Percentiles rank a stretch among this genome's conserved stretches.
phyloP scores from a whole-genome alignment of 2,113 vertebrate species.

The Gobius niger region DNA sequence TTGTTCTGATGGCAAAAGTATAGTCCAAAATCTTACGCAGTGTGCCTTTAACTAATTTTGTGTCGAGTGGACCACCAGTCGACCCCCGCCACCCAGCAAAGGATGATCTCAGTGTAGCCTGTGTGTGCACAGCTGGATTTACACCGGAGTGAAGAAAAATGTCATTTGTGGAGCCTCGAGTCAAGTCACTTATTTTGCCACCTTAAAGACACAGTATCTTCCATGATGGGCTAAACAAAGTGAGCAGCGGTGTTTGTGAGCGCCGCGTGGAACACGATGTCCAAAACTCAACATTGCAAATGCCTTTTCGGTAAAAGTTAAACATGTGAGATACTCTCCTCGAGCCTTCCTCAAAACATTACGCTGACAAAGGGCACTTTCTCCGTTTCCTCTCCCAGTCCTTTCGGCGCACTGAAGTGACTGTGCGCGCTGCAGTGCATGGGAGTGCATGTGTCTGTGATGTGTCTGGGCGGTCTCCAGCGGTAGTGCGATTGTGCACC shows the following conservation, averaged over 20 bases:
- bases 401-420: constrained; percentile 30
- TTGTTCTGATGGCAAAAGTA: no score
- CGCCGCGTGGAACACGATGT: not conserved
- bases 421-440: constrained; percentile 30
- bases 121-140: constrained; percentile 71
- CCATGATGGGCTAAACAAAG: not conserved
- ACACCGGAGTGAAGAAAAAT: constrained; percentile 50
- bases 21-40: no score
- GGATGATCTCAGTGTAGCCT: constrained; percentile 34
- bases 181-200: constrained; percentile 44
- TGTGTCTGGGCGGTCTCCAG: constrained; percentile 40
- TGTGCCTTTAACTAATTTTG: no score
- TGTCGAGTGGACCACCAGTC: not conserved
- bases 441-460: constrained; percentile 31
- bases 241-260: not conserved
- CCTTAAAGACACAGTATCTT: constrained; percentile 8
- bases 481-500: constrained; percentile 43
- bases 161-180: constrained; percentile 55
- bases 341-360: constrained; percentile 55
- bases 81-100: constrained; percentile 39
- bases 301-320: not conserved
- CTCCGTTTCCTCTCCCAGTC: not conserved
- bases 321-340: no score
- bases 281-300: not conserved
- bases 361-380: not conserved